Evolutionary conservation across 2,113 vertebrate genomes (phyloP), one percentile per base, ranked within the genome.

Genomic region (Hypomesus transpacificus): DNA sequence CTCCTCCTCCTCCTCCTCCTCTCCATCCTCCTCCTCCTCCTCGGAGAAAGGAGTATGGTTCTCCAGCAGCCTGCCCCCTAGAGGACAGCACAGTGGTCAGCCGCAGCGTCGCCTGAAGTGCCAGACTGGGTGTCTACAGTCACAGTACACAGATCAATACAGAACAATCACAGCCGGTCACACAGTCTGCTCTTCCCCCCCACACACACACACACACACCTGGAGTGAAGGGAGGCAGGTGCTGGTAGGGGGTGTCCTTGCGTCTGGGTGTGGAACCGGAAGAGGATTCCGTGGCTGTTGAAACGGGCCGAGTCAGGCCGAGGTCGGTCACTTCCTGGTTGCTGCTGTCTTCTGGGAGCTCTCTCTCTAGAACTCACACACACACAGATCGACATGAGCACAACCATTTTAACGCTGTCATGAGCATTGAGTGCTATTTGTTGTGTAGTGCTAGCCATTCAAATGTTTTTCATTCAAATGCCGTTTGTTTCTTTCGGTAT

Each of bases 161-260:
- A n/a, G 8, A 34, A 34, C 28, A 63, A 16, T n/a, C 17, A 1
- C 28, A 34, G 60, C 14, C 4, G 18, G 60, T 28, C 31, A 34
- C 7, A 0, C 24, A 26, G 31, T 5, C 31, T 34, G 31, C 39
- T 46, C 39, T 9, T 46, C 6, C 11, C 39, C 11, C 8, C n/a
- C 60, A 17, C 14, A 14, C 3, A 24, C 58, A 17, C 22, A 62
- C 60, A 62, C 60, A 62, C 60, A 62, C 60, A 62, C 58, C 87
- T 80, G 87, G 71, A 28, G 75, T 65, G 53, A 82, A 80, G 14
- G 80, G 83, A 21, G 80, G 69, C 57, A 80, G 84, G 76, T 80
- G 82, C 72, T 82, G 82, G 71, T 81, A 81, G 1, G 76, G 75
- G 1, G 80, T 79, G 2, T 73, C 81, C 78, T 85, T 85, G 67